Evolutionary conservation across 1,140 invertebrate genomes (phyloP).

Genomic region (Achatina immaculata): DNA sequence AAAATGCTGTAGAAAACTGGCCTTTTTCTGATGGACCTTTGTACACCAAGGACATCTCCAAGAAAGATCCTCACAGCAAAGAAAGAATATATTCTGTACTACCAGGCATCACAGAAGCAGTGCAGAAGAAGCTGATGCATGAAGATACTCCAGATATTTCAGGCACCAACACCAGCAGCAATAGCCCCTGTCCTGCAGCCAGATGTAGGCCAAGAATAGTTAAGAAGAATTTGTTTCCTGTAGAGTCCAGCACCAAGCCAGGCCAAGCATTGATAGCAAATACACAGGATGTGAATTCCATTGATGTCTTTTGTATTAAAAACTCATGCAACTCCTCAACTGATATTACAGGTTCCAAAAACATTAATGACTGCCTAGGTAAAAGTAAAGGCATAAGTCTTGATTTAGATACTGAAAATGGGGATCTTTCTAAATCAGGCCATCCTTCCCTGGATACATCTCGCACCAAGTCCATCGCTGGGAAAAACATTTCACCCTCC

Average conservation of each 20-base stretch:
- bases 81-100: no score
- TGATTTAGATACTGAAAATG: no score
- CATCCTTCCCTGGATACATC: no score
- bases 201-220: constrained; percentile 22
- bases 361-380: no score
- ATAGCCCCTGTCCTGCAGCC: constrained; percentile 34
- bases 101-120: no score
- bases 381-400: no score
- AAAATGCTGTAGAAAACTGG: not conserved
- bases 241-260: constrained; percentile 23
- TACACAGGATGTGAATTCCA: constrained; percentile 59
- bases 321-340: constrained; percentile 55
- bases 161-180: constrained; percentile 51
- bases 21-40: not conserved
- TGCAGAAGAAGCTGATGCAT: no score
- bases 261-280: constrained; percentile 57
- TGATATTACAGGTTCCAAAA: constrained; percentile 48
- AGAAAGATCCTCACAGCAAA: no score
- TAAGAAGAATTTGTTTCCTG: not conserved
- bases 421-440: no score
- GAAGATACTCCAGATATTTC: constrained; percentile 51
- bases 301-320: constrained; percentile 60
- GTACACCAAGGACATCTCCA: not conserved
- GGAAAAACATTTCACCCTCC: not conserved
- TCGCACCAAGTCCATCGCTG: not conserved